Conservation (phyloP, 2,113 vertebrate genomes). For the human (Homo sapiens) region DNA sequence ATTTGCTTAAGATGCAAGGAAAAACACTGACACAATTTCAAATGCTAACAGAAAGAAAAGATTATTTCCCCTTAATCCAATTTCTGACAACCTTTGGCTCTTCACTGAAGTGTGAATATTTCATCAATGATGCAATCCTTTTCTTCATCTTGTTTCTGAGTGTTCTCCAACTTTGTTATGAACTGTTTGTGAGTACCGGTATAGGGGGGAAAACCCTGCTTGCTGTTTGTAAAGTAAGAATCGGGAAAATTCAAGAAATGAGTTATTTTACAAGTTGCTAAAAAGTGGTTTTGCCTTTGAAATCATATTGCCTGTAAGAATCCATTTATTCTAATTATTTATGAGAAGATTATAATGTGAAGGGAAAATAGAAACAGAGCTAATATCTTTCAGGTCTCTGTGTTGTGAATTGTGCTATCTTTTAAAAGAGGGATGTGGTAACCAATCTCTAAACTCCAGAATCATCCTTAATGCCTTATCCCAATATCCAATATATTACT, state of each 20-base stretch:
- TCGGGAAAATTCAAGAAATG: neutral
- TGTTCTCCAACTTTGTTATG: neutral
- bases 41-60: neutral
- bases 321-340: neutral
- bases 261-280: constrained; percentile 13
- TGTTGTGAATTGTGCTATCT: neutral
- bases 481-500: neutral
- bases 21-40: neutral
- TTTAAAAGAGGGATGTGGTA: neutral
- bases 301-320: neutral
- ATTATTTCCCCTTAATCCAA: neutral
- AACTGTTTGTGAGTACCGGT: neutral
- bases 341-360: neutral
- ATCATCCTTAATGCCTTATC: neutral
- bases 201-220: neutral
- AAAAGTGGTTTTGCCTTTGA: constrained; percentile 9
- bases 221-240: neutral
- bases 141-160: neutral
- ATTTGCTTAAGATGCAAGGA: neutral
- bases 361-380: neutral
- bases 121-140: neutral
- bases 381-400: neutral
- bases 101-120: neutral
- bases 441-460: neutral
- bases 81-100: neutral